Conservation (phyloP, 2,113 vertebrate genomes). For the Tupaia tana region DNA sequence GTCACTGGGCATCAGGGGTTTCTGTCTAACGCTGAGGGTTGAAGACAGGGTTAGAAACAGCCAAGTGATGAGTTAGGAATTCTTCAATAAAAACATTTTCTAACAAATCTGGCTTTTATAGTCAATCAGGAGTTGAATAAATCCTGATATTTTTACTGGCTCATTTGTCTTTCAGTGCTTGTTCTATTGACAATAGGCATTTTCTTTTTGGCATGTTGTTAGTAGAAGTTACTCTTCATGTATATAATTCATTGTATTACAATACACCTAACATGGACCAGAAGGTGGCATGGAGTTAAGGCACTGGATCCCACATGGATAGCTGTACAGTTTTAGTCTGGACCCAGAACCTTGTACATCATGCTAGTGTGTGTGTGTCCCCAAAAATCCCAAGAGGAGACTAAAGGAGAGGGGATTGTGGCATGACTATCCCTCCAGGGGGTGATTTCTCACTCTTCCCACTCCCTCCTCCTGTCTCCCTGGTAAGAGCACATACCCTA, state of each 20-base stretch:
- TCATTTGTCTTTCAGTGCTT: neutral
- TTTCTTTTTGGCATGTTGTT: neutral
- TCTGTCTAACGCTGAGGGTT: neutral
- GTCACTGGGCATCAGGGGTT: neutral
- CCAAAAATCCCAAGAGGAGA: too few species aligned
- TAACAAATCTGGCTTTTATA: neutral
- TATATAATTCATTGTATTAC: neutral
- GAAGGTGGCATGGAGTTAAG: too few species aligned
- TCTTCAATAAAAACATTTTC: neutral
- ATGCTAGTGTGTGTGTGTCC: too few species aligned
- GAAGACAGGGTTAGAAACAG: neutral
- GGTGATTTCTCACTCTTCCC: too few species aligned
- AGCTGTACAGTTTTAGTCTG: too few species aligned
- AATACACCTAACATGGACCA: neutral
- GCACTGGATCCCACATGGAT: too few species aligned
- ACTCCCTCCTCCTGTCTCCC: too few species aligned
- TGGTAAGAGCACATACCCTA: too few species aligned
- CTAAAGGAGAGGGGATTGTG: too few species aligned
- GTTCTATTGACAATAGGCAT: neutral
- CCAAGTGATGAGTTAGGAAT: neutral
- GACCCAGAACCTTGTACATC: too few species aligned
- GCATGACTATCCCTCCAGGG: too few species aligned
- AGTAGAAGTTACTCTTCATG: neutral
- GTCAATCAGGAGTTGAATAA: neutral
- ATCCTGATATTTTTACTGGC: neutral